Conservation (phyloP, 2,797 vertebrate species). For the Urocyon cinereoargenteus region DNA sequence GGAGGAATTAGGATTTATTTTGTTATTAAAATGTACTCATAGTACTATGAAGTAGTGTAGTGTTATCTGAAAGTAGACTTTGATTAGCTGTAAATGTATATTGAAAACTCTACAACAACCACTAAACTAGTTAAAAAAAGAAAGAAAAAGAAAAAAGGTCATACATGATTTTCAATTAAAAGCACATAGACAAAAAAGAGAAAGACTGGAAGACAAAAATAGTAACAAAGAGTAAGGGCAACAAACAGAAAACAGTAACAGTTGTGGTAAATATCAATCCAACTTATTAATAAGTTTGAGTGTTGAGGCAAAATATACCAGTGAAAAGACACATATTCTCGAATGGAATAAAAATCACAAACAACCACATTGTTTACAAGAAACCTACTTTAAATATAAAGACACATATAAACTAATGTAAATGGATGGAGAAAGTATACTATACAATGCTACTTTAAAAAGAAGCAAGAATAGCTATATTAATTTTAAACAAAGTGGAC, state of each 20-base stretch:
- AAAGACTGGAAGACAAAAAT: neutral
- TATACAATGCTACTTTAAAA: neutral
- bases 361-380: neutral
- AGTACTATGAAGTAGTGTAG: neutral
- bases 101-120: neutral
- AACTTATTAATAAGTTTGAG: neutral
- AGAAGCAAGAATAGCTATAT: neutral
- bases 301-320: neutral
- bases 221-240: neutral
- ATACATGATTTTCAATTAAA: neutral
- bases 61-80: neutral
- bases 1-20: neutral
- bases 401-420: neutral
- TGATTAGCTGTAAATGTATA: neutral
- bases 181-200: neutral
- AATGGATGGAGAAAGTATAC: neutral
- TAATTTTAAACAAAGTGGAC: neutral
- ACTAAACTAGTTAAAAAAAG: neutral
- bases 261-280: neutral
- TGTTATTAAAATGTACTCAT: neutral
- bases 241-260: neutral
- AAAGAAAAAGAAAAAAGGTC: neutral
- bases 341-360: neutral
- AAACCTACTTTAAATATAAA: neutral
- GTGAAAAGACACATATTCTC: neutral